Conservation (phyloP, 1,140 invertebrate genomes). For the Lepidurus packardi region DNA sequence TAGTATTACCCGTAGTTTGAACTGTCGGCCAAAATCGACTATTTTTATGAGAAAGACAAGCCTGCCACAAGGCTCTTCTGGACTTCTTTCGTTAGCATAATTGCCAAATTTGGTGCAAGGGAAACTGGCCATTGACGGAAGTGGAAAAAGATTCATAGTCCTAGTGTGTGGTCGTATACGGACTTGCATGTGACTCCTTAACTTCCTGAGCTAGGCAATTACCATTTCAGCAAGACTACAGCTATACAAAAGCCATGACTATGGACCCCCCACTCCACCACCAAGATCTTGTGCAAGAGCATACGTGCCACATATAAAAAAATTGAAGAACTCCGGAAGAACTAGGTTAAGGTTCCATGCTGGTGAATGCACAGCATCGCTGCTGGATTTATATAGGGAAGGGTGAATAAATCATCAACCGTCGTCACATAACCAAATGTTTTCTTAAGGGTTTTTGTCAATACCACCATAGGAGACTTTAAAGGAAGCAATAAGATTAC, state of each 20-base stretch:
- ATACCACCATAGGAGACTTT: background rate
- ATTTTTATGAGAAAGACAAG: background rate
- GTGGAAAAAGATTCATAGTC: background rate
- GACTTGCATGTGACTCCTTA: background rate
- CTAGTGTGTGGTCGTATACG: background rate
- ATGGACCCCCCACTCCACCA: background rate
- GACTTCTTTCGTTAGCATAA: slow-evolving; percentile 6
- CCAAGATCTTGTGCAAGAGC: no score
- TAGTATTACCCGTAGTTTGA: slow-evolving; percentile 8
- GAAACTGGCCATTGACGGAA: slow-evolving; percentile 3
- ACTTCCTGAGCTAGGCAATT: background rate
- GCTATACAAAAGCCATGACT: background rate
- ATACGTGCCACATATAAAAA: no score
- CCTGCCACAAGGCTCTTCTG: background rate
- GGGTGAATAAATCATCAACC: background rate
- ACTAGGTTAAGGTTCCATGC: background rate
- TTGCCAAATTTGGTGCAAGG: slow-evolving; percentile 9
- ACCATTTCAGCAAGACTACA: background rate
- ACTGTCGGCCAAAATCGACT: background rate
- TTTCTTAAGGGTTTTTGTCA: background rate
- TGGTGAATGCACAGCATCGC: background rate
- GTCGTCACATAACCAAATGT: background rate
- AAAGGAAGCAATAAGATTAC: background rate
- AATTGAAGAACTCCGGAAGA: background rate
- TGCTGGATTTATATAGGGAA: background rate